Conservation (phyloP, 2,888 invertebrate species). For the Zygothrica quintamaculata region DNA sequence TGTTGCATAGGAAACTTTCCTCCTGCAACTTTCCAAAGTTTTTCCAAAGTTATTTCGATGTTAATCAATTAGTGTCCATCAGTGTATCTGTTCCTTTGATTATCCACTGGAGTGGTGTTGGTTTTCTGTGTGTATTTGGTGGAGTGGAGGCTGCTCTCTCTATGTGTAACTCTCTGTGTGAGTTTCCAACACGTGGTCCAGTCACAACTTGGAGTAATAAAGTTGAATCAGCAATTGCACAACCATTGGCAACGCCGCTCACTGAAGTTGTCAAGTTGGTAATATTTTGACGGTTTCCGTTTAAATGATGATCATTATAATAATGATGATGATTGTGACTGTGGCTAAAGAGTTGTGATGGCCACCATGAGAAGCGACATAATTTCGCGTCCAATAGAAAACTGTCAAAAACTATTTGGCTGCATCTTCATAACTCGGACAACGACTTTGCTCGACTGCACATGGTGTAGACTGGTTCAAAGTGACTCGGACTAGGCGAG, state of each 20-base stretch:
- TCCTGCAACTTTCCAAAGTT: constrained; percentile 2
- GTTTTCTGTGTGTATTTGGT: no score
- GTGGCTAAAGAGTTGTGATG: constrained; percentile 6
- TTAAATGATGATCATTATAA: not conserved
- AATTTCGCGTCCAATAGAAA: constrained; percentile 63
- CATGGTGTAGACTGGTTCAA: constrained; percentile 42
- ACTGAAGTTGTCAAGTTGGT: constrained; percentile 47
- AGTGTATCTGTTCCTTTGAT: constrained; percentile 23
- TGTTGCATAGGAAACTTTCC: no score
- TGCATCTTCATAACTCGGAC: constrained; percentile 72
- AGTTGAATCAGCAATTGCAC: constrained; percentile 27
- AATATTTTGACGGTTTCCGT: constrained; percentile 21
- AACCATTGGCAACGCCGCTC: constrained; percentile 16
- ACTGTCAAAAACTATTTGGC: constrained; percentile 73
- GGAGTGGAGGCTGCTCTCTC: no score
- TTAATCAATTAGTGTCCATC: constrained; percentile 57
- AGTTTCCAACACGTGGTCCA: constrained; percentile 16
- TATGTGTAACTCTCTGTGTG: constrained; percentile 5
- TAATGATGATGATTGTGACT: constrained; percentile 7
- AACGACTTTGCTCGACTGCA: constrained; percentile 31
- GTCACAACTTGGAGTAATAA: constrained; percentile 1
- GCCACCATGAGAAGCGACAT: constrained; percentile 53
- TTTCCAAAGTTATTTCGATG: constrained; percentile 20
- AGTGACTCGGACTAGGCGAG: no score
- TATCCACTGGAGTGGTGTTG: constrained; percentile 2